These are phyloP conservation scores for Geophilus truncorum DNA, from an alignment of 2,888 invertebrate genomes.

Conservation along the genomic window DNA sequence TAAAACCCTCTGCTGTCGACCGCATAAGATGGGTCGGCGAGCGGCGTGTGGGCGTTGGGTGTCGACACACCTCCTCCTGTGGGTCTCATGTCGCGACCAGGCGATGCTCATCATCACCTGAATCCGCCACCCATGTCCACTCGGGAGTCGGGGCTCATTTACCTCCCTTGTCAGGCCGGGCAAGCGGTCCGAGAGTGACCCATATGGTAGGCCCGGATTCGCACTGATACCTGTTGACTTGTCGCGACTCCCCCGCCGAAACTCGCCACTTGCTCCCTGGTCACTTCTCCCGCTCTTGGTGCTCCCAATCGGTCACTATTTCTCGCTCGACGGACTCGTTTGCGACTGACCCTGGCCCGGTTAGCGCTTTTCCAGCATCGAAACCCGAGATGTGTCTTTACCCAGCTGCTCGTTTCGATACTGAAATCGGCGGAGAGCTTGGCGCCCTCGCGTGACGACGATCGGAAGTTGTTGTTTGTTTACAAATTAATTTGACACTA, in stretches of 20 bases:
- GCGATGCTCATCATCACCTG: not conserved
- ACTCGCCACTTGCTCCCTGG: not conserved
- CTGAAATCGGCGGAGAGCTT: not conserved
- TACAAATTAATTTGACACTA: not conserved
- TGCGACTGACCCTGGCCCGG: not conserved
- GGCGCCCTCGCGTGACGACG: not conserved
- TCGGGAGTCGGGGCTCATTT: not conserved
- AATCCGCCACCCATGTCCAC: not conserved
- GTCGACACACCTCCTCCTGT: not conserved
- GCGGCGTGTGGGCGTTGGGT: not conserved
- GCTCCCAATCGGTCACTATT: not conserved
- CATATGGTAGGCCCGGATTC: not conserved
- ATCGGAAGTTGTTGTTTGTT: not conserved
- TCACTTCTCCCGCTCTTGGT: not conserved
- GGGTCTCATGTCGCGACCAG: constrained; percentile 12
- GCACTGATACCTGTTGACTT: not conserved
- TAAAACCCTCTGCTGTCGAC: constrained; percentile 44
- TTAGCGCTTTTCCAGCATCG: not conserved
- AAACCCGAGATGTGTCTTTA: too few species aligned
- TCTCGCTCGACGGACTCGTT: not conserved
- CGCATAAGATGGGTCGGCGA: not conserved
- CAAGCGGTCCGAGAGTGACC: not conserved
- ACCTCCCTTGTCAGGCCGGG: not conserved
- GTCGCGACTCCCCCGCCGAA: not conserved
- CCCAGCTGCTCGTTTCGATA: not conserved